Conservation (phyloP, 2,797 vertebrate species). For the Micropoecilia bifurca region DNA sequence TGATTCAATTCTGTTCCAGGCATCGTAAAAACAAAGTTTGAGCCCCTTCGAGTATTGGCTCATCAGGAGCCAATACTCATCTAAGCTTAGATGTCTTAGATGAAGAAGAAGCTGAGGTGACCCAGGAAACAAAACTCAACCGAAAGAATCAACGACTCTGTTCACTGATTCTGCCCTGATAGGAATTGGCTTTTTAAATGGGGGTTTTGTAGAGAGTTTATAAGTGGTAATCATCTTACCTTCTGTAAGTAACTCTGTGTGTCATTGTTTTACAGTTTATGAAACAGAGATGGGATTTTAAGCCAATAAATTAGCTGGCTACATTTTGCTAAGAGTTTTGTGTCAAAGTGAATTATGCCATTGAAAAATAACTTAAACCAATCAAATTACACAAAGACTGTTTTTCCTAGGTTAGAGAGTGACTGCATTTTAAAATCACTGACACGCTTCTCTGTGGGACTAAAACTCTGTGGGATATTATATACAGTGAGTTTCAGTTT, state of each 20-base stretch:
- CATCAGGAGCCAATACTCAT: too few relatives aligned
- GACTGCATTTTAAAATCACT: not conserved
- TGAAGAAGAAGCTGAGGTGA: not conserved
- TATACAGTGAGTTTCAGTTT: not conserved
- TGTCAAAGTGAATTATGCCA: not conserved
- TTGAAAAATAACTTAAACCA: not conserved
- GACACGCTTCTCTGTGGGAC: not conserved
- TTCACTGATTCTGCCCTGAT: not conserved
- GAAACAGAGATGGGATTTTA: not conserved
- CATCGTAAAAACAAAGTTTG: not conserved
- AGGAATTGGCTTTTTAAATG: not conserved
- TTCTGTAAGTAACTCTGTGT: not conserved
- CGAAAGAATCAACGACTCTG: not conserved
- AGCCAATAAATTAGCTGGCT: not conserved
- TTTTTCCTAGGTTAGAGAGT: not conserved
- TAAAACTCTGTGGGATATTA: not conserved
- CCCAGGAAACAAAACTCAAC: not conserved
- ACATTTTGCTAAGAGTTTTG: not conserved
- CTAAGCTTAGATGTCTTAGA: not conserved
- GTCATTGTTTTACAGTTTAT: not conserved
- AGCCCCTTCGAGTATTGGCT: not conserved
- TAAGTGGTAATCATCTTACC: not conserved
- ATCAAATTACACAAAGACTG: not conserved
- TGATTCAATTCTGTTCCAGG: not conserved
- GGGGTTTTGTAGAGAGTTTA: not conserved